These are phyloP conservation scores for Lomographa bimaculata DNA, from an alignment of 2,888 invertebrate genomes.

Conservation along the genomic window DNA sequence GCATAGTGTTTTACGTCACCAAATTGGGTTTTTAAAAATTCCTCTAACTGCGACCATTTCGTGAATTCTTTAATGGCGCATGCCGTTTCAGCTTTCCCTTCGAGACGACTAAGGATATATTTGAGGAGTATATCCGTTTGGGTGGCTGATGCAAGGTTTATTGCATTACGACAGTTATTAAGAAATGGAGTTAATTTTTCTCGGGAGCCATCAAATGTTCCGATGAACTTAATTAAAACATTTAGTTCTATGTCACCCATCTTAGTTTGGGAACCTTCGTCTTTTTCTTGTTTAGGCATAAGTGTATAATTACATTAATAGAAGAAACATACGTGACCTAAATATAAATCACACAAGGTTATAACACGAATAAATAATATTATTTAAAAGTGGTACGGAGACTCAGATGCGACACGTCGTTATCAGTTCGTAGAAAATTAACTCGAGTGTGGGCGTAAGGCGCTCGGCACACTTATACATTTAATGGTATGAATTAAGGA, in stretches of 20 bases:
- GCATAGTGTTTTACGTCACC: constrained; percentile 27
- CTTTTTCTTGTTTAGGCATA: no score
- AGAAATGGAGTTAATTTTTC: constrained; percentile 28
- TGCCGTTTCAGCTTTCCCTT: constrained; percentile 27
- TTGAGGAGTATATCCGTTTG: constrained; percentile 27
- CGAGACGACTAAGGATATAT: constrained; percentile 28
- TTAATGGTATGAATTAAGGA: no score
- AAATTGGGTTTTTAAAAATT: constrained; percentile 27
- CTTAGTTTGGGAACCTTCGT: no score
- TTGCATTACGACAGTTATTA: constrained; percentile 27
- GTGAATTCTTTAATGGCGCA: constrained; percentile 26
- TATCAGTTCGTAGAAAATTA: no score
- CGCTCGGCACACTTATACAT: no score
- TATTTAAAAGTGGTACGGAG: no score
- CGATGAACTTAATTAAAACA: constrained; percentile 25
- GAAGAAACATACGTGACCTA: no score
- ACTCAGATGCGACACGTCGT: no score
- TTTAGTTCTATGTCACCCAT: neutral
- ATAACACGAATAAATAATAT: no score
- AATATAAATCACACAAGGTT: no score
- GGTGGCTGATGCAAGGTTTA: constrained; percentile 11
- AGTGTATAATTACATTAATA: no score
- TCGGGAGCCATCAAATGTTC: constrained; percentile 19
- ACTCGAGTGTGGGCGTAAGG: no score
- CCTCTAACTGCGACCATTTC: constrained; percentile 20